Evolutionary conservation across 2,797 vertebrate genomes (phyloP), one percentile per base, ranked within the genome.

Genomic region (Diplodus puntazzo): DNA sequence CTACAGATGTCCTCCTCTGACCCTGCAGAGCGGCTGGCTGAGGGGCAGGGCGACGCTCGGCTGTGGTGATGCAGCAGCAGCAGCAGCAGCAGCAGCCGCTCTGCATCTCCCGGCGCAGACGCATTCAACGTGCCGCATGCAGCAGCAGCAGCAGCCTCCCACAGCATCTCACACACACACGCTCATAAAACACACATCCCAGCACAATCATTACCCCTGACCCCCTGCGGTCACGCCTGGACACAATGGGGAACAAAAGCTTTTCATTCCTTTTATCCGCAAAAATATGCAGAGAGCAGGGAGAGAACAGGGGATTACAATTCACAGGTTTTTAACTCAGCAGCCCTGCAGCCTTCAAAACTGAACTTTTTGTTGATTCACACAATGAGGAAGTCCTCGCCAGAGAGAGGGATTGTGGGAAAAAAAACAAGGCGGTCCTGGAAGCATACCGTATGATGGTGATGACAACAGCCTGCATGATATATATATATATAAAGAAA

Each of bases 81-180:
- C 30, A 30, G 90, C 89, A 87, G 0, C 75, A 27, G 74, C 82
- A 70, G 85, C 84, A 81, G 64, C 70, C 50, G 3, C 34, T 83
- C 86, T 87, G 91, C 89, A 85, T 79, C 82, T 60, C 77, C 72
- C 69, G n/a, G 80, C 87, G 85, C 88, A 86, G 89, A 89, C 90
- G 87, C 90, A 91, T 75, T 88, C 69, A 68, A 10, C 0, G 81
- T 93, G 91, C 91, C 88, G 92, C 93, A 95, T 92, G 86, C 90
- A 80, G 91, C 91, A 92, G 80, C 83, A 80, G 67, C 81, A 82
- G 72, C 82, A 78, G 27, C 71, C 57, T 48, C 54, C 60, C 39
- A 45, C 77, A 78, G 82, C 82, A 80, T 75, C 82, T 70, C 64
- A 5, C 63, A 53, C 58, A 53, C 58, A 39, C 75, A 46, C 20